phyloP scores from a whole-genome alignment of 2,888 invertebrate species.

The Microdon myrmicae region DNA sequence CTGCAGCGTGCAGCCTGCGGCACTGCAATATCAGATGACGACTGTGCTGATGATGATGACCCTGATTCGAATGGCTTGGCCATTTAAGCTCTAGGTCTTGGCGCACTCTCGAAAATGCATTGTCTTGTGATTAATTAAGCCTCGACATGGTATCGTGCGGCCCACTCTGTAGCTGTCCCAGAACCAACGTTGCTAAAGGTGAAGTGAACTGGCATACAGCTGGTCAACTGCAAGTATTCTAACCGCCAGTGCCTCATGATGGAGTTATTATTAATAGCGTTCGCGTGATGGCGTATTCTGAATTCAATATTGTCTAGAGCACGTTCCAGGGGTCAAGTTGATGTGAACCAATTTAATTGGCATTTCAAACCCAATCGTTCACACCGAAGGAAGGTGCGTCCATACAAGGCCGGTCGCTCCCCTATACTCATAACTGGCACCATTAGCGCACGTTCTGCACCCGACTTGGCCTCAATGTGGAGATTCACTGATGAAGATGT shows the following conservation, averaged over 20 bases:
- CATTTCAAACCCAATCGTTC: conserved; percentile 42
- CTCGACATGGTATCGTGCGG: conserved; percentile 43
- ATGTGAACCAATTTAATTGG: conserved; percentile 51
- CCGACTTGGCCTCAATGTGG: too few relatives aligned
- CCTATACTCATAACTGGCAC: too few relatives aligned
- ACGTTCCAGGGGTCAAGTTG: conserved; percentile 45
- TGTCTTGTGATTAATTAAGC: conserved; percentile 50
- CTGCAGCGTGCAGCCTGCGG: conserved; percentile 8
- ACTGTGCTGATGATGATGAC: conserved; percentile 21
- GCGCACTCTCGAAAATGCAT: conserved; percentile 42
- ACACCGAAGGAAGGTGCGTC: conserved; percentile 35
- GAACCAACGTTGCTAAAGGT: conserved; percentile 11
- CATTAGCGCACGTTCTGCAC: too few relatives aligned
- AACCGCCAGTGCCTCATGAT: conserved; percentile 14
- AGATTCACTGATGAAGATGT: conserved; percentile 33
- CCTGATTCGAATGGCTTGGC: conserved; percentile 38
- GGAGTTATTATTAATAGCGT: conserved; percentile 47
- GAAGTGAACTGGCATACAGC: conserved; percentile 12
- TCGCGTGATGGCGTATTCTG: conserved; percentile 41
- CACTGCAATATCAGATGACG: conserved; percentile 7
- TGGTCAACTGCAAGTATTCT: too few relatives aligned
- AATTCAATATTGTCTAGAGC: conserved; percentile 18
- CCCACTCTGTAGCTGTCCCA: neutral
- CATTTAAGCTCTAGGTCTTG: conserved; percentile 34
- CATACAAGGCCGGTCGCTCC: conserved; percentile 30